Conservation (phyloP, 1,140 invertebrate species). For the Diabrotica virgifera region DNA sequence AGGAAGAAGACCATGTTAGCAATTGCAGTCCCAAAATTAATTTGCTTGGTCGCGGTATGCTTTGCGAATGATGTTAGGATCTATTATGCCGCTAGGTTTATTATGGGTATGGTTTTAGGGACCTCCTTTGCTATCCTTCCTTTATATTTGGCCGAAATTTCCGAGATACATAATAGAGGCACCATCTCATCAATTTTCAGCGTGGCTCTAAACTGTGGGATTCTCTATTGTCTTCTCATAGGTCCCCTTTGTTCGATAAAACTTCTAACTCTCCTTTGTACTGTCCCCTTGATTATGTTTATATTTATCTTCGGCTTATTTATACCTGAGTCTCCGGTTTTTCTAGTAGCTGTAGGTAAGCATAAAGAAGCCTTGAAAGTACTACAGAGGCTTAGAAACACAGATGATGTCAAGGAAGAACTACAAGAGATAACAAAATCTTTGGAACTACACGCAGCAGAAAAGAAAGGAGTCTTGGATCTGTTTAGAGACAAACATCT, state of each 20-base stretch:
- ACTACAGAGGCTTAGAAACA: conserved; percentile 60
- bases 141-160: conserved; percentile 53
- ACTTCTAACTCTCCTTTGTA: conserved; percentile 52
- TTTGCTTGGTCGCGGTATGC: conserved; percentile 20
- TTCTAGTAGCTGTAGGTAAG: conserved; percentile 57
- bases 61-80: conserved; percentile 22
- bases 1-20: conserved; percentile 24
- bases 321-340: conserved; percentile 76
- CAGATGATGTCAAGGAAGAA: conserved; percentile 47
- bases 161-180: conserved; percentile 41
- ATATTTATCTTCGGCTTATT: conserved; percentile 51
- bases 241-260: conserved; percentile 59
- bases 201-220: conserved; percentile 31
- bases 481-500: conserved; percentile 46
- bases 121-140: conserved; percentile 52
- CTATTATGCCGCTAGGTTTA: conserved; percentile 27
- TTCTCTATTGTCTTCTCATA: conserved; percentile 52
- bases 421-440: conserved; percentile 3
- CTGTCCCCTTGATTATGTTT: conserved; percentile 53
- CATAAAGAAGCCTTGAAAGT: conserved; percentile 59
- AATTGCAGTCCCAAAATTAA: conserved; percentile 25
- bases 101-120: conserved; percentile 44
- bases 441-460: not conserved
- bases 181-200: conserved; percentile 31
- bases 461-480: conserved; percentile 10